phyloP scores from a whole-genome alignment of 2,113 vertebrate genomes.

The Prolemur simus region DNA sequence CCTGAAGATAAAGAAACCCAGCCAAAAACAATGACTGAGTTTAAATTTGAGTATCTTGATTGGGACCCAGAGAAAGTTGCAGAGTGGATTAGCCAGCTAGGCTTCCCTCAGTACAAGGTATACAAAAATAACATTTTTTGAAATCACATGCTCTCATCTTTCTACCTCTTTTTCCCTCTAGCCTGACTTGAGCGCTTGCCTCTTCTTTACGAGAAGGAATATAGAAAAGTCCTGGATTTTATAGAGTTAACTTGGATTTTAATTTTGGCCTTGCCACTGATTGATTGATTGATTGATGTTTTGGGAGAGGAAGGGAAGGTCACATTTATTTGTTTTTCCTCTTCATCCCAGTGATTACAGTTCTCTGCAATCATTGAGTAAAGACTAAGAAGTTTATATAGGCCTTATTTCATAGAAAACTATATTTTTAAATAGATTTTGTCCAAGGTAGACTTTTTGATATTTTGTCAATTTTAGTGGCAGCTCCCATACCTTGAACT shows the following conservation, averaged over 20 bases:
- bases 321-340: background rate
- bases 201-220: background rate
- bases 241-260: constrained; percentile 11
- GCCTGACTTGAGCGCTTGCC: background rate
- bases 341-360: background rate
- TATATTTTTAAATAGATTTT: constrained; percentile 12
- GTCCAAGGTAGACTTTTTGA: background rate
- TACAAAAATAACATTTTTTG: constrained; percentile 17
- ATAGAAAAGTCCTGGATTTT: background rate
- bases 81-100: constrained; percentile 81
- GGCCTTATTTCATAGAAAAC: constrained; percentile 1
- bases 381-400: background rate
- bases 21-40: background rate
- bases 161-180: background rate
- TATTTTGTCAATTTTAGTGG: constrained; percentile 27
- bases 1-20: background rate
- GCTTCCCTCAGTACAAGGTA: constrained; percentile 87
- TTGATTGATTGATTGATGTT: background rate
- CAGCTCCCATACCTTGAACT: background rate
- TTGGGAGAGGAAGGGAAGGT: background rate
- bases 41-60: constrained; percentile 55
- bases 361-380: constrained; percentile 21
- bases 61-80: constrained; percentile 82
- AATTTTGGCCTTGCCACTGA: background rate
- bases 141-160: background rate